A percentile compares a stretch with the other conserved stretches of the same genome.
Conservation (phyloP, 2,113 vertebrate species). For the Aythya baeri region DNA sequence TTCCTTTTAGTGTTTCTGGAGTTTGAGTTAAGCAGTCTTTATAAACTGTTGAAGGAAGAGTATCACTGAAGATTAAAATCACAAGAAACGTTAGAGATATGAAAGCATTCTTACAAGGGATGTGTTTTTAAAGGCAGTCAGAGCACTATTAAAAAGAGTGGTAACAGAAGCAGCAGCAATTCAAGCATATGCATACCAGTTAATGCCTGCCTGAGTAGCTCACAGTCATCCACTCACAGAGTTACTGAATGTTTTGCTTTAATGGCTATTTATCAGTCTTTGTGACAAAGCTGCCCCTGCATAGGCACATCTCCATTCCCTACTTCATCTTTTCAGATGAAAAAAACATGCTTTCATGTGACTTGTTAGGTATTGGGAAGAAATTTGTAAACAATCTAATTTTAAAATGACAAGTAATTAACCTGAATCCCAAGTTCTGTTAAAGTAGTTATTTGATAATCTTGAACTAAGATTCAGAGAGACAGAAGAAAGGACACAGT, state of each 20-base stretch:
- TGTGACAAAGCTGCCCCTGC: not conserved
- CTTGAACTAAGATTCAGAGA: not conserved
- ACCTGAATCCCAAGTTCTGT: not conserved
- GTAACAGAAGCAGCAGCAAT: not conserved
- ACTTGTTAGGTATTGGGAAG: not conserved
- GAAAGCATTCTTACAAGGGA: not conserved
- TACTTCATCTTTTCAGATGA: not conserved
- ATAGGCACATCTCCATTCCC: not conserved
- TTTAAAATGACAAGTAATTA: conserved; percentile 32
- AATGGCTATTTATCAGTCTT: not conserved
- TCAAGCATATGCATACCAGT: not conserved
- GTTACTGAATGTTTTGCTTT: not conserved
- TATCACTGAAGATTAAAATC: conserved; percentile 17
- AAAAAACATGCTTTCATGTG: not conserved
- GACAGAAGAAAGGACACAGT: conserved; percentile 25
- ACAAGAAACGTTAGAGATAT: not conserved
- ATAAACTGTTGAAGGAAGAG: conserved; percentile 10
- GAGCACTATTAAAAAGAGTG: not conserved
- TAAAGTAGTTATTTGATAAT: conserved; percentile 34
- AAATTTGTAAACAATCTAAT: conserved; percentile 42
- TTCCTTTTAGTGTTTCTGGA: conserved; percentile 32
- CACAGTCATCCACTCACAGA: not conserved
- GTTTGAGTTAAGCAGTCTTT: not conserved
- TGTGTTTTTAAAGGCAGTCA: not conserved
- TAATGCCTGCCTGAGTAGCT: not conserved